Conservation (phyloP, 1,140 invertebrate species). For the Arctopsyche grandis region DNA sequence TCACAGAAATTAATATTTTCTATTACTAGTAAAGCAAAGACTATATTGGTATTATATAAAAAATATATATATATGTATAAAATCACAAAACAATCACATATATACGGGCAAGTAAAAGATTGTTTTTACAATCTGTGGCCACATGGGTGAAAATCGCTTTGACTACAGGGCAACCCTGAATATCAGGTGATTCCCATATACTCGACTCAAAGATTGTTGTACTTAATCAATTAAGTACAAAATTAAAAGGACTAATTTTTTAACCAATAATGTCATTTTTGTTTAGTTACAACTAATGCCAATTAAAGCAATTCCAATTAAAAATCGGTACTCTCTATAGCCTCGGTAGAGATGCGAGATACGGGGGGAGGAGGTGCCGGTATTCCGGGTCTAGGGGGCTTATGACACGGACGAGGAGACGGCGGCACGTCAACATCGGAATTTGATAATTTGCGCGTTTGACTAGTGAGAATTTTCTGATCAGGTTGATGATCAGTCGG, state of each 20-base stretch:
- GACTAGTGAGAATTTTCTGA: constrained; percentile 58
- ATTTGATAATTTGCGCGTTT: constrained; percentile 62
- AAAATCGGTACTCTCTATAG: constrained; percentile 48
- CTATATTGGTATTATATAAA: background rate
- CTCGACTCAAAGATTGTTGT: background rate
- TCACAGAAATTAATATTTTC: background rate
- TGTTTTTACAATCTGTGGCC: background rate
- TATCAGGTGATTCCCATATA: background rate
- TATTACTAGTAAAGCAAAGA: background rate
- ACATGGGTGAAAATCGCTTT: background rate
- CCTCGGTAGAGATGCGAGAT: constrained; percentile 25
- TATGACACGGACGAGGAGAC: constrained; percentile 58
- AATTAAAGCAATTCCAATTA: constrained; percentile 23
- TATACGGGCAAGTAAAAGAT: constrained; percentile 7
- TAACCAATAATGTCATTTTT: background rate
- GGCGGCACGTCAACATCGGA: constrained; percentile 61
- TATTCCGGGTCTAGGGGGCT: constrained; percentile 56
- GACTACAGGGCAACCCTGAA: background rate
- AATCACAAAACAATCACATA: constrained; percentile 31
- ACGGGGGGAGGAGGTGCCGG: constrained; percentile 58
- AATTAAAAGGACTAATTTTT: background rate
- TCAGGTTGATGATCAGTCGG: constrained; percentile 58
- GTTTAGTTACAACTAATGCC: background rate
- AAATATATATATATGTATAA: constrained; percentile 10
- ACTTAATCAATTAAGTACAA: background rate